A percentile compares a stretch with the other conserved stretches of the same genome.
phyloP scores from a whole-genome alignment of 2,797 vertebrate genomes.

The Cryptoprocta ferox region DNA sequence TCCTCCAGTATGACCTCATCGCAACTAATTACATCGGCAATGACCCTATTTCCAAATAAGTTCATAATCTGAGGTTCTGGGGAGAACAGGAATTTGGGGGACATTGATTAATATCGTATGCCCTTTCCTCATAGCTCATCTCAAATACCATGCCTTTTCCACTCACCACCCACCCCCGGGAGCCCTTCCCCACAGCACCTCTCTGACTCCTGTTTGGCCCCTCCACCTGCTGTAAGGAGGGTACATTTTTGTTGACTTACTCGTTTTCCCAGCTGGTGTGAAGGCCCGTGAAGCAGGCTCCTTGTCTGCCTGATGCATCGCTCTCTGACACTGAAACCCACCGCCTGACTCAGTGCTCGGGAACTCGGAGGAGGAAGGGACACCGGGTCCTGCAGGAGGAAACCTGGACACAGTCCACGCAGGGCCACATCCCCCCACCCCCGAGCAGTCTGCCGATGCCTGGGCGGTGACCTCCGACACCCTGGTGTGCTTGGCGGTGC shows the following conservation, averaged over 20 bases:
- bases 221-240: no score
- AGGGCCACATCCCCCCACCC: no score
- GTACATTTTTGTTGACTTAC: rapidly evolving
- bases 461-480: rapidly evolving
- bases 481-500: rapidly evolving
- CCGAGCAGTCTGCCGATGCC: rapidly evolving
- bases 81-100: not conserved
- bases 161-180: rapidly evolving
- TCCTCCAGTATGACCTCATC: not conserved
- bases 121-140: not conserved
- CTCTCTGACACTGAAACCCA: not conserved
- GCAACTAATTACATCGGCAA: not conserved
- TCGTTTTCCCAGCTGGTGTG: no score
- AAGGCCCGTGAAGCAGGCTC: not conserved
- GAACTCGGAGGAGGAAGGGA: not conserved
- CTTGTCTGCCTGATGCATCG: not conserved
- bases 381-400: not conserved
- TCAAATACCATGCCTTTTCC: not conserved
- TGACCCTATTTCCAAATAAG: not conserved
- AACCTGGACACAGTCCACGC: rapidly evolving
- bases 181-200: not conserved
- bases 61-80: not conserved
- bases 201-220: not conserved
- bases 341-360: not conserved
- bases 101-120: rapidly evolving